Percentiles rank a stretch among this genome's conserved stretches.
phyloP scores from a whole-genome alignment of 2,113 vertebrate genomes.

The Pomatorhinus ruficollis region DNA sequence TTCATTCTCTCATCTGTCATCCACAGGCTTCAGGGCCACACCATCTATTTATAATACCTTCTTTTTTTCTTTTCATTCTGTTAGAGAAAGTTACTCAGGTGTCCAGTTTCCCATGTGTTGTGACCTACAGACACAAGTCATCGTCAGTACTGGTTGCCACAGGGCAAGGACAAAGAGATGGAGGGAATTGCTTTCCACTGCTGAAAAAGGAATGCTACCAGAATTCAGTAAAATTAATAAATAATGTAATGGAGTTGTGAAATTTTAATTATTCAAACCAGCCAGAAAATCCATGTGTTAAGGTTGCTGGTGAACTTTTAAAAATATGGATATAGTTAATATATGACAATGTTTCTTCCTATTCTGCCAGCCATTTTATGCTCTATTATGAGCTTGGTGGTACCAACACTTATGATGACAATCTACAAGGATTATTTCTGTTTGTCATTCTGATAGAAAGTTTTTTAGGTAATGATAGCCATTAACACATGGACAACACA shows the following conservation, averaged over 20 bases:
- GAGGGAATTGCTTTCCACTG: not conserved
- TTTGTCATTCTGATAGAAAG: not conserved
- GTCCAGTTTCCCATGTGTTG: not conserved
- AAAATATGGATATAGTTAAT: not conserved
- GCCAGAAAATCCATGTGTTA: not conserved
- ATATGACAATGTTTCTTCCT: not conserved
- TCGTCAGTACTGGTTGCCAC: not conserved
- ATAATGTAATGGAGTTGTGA: not conserved
- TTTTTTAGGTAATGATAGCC: not conserved
- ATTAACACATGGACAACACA: not conserved
- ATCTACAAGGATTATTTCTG: not conserved
- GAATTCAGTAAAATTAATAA: not conserved
- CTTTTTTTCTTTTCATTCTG: conserved; percentile 8
- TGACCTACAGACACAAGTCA: not conserved
- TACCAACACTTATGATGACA: not conserved
- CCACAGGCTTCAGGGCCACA: conserved; percentile 19
- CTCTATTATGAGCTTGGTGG: not conserved
- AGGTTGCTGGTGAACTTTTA: not conserved
- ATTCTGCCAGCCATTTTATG: not conserved
- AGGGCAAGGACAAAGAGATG: not conserved
- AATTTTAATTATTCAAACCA: not conserved
- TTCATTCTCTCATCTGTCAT: conserved; percentile 40
- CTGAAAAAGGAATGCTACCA: not conserved
- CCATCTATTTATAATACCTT: conserved; percentile 7
- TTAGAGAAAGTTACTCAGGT: conserved; percentile 30